A percentile compares a stretch with the other conserved stretches of the same genome.
These are phyloP conservation scores for Setophaga coronata DNA, from an alignment of 2,113 vertebrate genomes.

Conservation along the genomic window DNA sequence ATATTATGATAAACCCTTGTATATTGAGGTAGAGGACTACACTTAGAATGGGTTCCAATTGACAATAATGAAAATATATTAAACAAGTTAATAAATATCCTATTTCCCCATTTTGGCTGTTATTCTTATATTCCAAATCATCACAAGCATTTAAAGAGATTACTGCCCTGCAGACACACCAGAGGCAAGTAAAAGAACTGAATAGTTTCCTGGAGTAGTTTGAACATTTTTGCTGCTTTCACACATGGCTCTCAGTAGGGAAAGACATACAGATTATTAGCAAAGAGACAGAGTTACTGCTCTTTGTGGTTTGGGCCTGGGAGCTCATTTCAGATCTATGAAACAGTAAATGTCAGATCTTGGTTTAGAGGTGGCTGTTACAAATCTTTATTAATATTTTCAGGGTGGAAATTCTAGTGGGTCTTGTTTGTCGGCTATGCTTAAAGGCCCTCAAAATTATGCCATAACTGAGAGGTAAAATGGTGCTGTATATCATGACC, in stretches of 20 bases:
- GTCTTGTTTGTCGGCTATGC: background rate
- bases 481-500: background rate
- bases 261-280: background rate
- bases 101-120: background rate
- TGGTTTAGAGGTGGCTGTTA: constrained; percentile 36
- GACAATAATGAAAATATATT: background rate
- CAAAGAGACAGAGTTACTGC: background rate
- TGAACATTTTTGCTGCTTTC: background rate
- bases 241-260: background rate
- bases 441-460: background rate
- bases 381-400: constrained; percentile 59
- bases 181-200: background rate
- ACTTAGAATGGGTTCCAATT: background rate
- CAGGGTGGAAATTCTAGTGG: constrained; percentile 20
- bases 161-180: background rate
- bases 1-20: background rate
- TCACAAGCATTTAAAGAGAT: background rate
- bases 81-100: background rate
- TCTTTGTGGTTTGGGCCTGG: background rate
- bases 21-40: background rate
- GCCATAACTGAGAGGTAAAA: background rate
- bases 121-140: background rate
- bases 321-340: background rate
- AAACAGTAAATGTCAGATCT: constrained; percentile 61
- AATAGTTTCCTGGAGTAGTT: background rate